A percentile compares a stretch with the other conserved stretches of the same genome.
These are phyloP conservation scores for Amphiprion clarkii DNA, from an alignment of 2,797 vertebrate species.

Conservation along the genomic window DNA sequence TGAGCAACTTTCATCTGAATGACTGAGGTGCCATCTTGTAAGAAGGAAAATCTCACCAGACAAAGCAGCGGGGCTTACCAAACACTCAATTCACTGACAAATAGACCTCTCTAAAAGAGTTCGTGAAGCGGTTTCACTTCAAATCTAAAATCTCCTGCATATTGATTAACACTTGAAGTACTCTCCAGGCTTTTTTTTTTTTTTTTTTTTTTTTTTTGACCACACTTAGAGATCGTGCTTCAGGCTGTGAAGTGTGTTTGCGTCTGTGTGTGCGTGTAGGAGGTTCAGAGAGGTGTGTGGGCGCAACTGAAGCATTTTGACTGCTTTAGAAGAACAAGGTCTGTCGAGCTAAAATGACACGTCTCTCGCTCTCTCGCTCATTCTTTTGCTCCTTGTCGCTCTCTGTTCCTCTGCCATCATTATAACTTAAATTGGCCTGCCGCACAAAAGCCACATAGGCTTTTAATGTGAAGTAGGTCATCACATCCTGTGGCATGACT, in stretches of 20 bases:
- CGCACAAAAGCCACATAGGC: slow-evolving; percentile 50
- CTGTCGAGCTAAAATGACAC: slow-evolving; percentile 39
- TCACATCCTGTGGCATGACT: slow-evolving; percentile 52
- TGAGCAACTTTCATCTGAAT: slow-evolving; percentile 3
- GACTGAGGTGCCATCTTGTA: background rate
- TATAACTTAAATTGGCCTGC: slow-evolving; percentile 60
- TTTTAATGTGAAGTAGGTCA: slow-evolving; percentile 73
- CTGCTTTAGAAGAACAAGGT: slow-evolving; percentile 62
- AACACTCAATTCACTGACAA: slow-evolving; percentile 49
- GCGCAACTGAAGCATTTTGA: slow-evolving; percentile 60
- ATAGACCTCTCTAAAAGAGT: slow-evolving; percentile 37
- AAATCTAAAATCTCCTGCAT: slow-evolving; percentile 40
- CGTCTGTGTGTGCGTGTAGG: slow-evolving; percentile 37
- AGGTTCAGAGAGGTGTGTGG: slow-evolving; percentile 65
- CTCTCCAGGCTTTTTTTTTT: slow-evolving; percentile 17
- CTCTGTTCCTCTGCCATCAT: slow-evolving; percentile 45
- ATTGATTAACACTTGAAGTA: slow-evolving; percentile 53
- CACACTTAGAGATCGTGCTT: slow-evolving; percentile 47
- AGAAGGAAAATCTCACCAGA: slow-evolving; percentile 8
- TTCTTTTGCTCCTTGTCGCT: slow-evolving; percentile 39
- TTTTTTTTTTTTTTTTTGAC: slow-evolving; percentile 27
- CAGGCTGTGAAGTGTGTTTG: slow-evolving; percentile 42
- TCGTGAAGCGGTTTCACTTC: slow-evolving; percentile 32
- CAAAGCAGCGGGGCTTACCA: background rate
- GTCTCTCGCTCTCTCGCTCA: slow-evolving; percentile 23